phyloP scores from a whole-genome alignment of 2,888 invertebrate genomes.

The Rotaria magnacalcarata region DNA sequence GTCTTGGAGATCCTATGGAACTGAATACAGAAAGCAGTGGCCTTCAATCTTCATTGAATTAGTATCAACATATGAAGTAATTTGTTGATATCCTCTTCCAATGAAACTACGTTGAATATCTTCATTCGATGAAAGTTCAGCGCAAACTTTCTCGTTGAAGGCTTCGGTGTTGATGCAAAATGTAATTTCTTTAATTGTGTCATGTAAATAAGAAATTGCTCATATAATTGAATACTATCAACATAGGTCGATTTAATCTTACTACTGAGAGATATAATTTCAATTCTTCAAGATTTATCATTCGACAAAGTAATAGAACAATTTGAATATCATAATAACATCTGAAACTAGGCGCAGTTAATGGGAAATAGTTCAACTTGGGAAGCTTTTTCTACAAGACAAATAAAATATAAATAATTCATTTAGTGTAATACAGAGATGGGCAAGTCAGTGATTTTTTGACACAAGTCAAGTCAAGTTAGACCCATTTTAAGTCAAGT shows the following conservation, averaged over 20 bases:
- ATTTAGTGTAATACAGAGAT: no score
- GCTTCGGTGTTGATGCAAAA: not conserved
- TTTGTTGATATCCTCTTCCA: not conserved
- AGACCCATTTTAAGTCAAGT: no score
- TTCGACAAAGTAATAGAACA: conserved; percentile 16
- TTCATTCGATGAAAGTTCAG: not conserved
- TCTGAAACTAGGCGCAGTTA: not conserved
- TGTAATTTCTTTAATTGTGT: conserved; percentile 10
- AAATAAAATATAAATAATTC: not conserved
- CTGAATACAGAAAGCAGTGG: not conserved
- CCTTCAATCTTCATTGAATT: not conserved
- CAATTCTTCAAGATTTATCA: conserved; percentile 23
- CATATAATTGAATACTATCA: conserved; percentile 22
- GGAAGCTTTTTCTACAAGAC: not conserved
- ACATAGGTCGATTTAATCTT: not conserved
- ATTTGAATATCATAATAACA: not conserved
- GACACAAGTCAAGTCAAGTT: no score
- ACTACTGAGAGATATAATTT: not conserved
- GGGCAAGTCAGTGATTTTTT: no score
- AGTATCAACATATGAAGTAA: not conserved
- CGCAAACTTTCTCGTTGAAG: not conserved
- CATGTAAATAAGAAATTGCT: not conserved
- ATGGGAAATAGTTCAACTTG: not conserved
- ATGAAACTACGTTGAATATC: conserved; percentile 24
- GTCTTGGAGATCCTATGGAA: not conserved